A percentile compares a stretch with the other conserved stretches of the same genome.
phyloP scores from a whole-genome alignment of 2,888 invertebrate genomes.

The Agonopterix alstromeriana region DNA sequence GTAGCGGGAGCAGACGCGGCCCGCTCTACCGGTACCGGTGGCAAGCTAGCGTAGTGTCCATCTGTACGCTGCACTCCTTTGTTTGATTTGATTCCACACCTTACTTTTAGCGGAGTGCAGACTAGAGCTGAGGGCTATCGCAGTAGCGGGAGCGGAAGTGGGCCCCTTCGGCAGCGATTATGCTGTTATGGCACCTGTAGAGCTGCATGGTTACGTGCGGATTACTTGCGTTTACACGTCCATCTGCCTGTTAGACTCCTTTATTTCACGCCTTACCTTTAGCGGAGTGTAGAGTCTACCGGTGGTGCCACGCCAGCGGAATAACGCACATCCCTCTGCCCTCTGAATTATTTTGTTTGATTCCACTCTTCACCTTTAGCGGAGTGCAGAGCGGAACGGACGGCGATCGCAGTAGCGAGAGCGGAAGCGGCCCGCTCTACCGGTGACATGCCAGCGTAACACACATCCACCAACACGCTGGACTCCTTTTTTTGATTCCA shows the following conservation, averaged over 20 bases:
- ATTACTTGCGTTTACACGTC: constrained; percentile 80
- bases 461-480: constrained; percentile 81
- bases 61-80: too few relatives aligned
- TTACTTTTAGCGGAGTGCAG: constrained; percentile 44
- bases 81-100: too few relatives aligned
- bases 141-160: constrained; percentile 84
- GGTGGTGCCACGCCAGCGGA: constrained; percentile 85
- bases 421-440: constrained; percentile 86
- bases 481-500: constrained; percentile 30
- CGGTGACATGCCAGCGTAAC: constrained; percentile 87
- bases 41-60: constrained; percentile 83
- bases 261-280: constrained; percentile 66
- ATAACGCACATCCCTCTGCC: constrained; percentile 85
- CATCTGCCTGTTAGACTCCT: constrained; percentile 75
- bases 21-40: constrained; percentile 86
- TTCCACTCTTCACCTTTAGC: constrained; percentile 59
- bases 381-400: constrained; percentile 85
- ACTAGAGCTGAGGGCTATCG: constrained; percentile 88
- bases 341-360: constrained; percentile 53
- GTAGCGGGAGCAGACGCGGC: constrained; percentile 85
- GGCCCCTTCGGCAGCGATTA: constrained; percentile 85
- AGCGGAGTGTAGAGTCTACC: constrained; percentile 83
- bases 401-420: constrained; percentile 87
- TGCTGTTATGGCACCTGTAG: too few relatives aligned
- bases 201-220: too few relatives aligned